Conservation (phyloP, 2,888 invertebrate genomes). For the Leptopterna dolabrata region DNA sequence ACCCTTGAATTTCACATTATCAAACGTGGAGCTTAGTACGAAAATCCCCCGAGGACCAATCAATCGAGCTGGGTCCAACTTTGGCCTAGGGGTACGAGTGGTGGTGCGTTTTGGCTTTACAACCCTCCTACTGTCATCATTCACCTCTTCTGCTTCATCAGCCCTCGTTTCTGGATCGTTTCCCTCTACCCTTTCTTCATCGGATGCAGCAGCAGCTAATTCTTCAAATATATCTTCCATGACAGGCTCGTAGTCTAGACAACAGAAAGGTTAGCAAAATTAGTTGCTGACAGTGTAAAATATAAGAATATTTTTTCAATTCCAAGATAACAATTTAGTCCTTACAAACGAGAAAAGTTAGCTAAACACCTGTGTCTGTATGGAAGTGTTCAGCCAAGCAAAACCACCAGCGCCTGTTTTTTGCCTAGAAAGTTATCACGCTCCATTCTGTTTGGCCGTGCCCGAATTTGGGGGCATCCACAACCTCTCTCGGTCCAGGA, state of each 20-base stretch:
- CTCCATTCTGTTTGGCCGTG: too few relatives aligned
- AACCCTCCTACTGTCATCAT: conserved; percentile 59
- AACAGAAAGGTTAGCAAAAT: background rate
- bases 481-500: too few relatives aligned
- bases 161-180: background rate
- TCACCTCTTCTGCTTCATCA: conserved; percentile 43
- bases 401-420: too few relatives aligned
- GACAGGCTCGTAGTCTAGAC: too few relatives aligned
- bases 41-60: conserved; percentile 73
- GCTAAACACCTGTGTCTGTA: too few relatives aligned
- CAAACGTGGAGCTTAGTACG: conserved; percentile 82
- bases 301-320: background rate
- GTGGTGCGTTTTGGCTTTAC: conserved; percentile 69
- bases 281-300: background rate
- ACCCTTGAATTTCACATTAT: conserved; percentile 84
- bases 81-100: conserved; percentile 74
- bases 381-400: too few relatives aligned
- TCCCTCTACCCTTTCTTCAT: background rate
- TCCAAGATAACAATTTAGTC: too few relatives aligned
- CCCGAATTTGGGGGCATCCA: too few relatives aligned
- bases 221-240: conserved; percentile 56
- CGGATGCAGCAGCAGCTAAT: background rate
- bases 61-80: conserved; percentile 70
- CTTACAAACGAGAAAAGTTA: too few relatives aligned
- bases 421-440: too few relatives aligned